Conservation (phyloP, 2,797 vertebrate genomes). For the Lerista edwardsae region DNA sequence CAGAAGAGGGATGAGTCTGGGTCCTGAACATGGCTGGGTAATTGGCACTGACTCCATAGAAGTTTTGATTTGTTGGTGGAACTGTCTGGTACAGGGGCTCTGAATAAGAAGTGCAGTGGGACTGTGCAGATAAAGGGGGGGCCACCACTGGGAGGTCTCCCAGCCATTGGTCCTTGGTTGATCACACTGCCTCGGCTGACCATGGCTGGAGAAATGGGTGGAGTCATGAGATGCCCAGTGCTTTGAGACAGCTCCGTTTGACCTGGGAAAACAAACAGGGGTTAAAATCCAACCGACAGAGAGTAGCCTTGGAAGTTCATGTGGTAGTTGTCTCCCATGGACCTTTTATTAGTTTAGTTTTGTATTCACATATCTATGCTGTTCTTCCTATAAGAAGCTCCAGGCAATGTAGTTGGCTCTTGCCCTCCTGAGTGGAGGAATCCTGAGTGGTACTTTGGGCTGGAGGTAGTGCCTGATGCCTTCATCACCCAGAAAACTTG, state of each 20-base stretch:
- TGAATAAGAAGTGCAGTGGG: slow-evolving; percentile 84
- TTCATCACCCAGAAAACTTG: too few species aligned
- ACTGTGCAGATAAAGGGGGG: slow-evolving; percentile 73
- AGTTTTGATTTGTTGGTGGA: slow-evolving; percentile 81
- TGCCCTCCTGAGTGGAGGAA: too few species aligned
- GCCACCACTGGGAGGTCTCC: slow-evolving; percentile 81
- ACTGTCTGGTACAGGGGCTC: slow-evolving; percentile 87
- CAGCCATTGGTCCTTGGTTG: slow-evolving; percentile 94
- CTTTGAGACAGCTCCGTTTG: slow-evolving; percentile 88
- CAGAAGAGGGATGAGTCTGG: slow-evolving; percentile 78
- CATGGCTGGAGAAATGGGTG: slow-evolving; percentile 92
- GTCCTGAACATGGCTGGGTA: slow-evolving; percentile 86
- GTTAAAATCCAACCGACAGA: background rate
- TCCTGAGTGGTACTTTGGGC: too few species aligned
- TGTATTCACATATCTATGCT: too few species aligned
- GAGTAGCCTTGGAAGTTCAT: background rate
- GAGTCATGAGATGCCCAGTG: slow-evolving; percentile 89
- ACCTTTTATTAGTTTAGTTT: background rate
- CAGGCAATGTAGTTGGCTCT: too few species aligned
- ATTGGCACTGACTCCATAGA: slow-evolving; percentile 80
- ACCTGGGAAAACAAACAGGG: slow-evolving; percentile 70
- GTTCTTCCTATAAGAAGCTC: too few species aligned
- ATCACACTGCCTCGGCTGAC: slow-evolving; percentile 93
- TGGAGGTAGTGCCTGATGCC: too few species aligned
- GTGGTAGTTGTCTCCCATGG: background rate